Conservation (phyloP, 2,113 vertebrate genomes). For the Leiothrix lutea region DNA sequence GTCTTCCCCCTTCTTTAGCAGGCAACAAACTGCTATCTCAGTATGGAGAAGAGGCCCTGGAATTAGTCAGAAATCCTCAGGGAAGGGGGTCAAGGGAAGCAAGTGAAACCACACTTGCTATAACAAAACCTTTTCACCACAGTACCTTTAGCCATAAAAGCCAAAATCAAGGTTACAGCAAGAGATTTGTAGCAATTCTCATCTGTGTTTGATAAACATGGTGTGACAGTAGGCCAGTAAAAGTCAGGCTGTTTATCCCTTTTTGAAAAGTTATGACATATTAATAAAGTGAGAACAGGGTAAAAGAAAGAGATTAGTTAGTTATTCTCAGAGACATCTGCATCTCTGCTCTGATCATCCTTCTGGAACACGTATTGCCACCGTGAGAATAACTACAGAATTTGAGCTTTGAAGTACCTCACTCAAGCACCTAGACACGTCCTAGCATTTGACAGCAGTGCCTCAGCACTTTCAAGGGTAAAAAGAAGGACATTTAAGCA, state of each 20-base stretch:
- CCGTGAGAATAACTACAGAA: neutral
- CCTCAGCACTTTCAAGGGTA: neutral
- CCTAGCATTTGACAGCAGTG: neutral
- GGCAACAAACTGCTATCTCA: neutral
- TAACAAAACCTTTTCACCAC: neutral
- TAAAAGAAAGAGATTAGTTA: neutral
- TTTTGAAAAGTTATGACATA: neutral
- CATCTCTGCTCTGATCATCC: neutral
- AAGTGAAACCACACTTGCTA: neutral
- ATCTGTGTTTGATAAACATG: neutral
- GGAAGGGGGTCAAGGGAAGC: neutral
- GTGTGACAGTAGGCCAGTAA: neutral
- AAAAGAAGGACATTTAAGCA: neutral
- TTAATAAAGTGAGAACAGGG: neutral
- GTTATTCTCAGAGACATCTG: neutral
- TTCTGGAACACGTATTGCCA: neutral
- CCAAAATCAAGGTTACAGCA: neutral
- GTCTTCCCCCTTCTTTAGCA: neutral
- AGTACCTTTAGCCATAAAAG: neutral
- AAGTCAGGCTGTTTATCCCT: constrained; percentile 26
- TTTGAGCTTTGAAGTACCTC: neutral
- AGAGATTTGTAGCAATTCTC: neutral
- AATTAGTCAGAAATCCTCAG: neutral
- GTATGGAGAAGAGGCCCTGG: neutral
- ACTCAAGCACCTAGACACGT: neutral